phyloP scores from a whole-genome alignment of 2,888 invertebrate species.

The Epirrhoe alternata region DNA sequence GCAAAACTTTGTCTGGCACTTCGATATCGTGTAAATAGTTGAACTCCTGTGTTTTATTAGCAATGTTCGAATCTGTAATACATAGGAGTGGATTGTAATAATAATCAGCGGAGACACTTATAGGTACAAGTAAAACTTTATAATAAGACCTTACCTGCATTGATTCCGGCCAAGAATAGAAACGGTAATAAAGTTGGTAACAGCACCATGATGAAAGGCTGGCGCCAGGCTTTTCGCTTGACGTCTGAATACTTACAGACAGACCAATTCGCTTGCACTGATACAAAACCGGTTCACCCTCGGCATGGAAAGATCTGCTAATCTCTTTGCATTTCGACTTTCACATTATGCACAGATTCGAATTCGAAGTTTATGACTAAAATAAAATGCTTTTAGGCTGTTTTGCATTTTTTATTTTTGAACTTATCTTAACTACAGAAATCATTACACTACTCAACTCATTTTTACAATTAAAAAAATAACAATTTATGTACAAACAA shows the following conservation, averaged over 20 bases:
- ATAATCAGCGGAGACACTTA: not conserved
- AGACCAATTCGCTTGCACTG: conserved; percentile 68
- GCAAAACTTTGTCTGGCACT: conserved; percentile 64
- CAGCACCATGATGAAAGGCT: conserved; percentile 43
- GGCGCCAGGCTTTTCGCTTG: conserved; percentile 59
- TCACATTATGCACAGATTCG: conserved; percentile 54
- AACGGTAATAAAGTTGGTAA: conserved; percentile 44
- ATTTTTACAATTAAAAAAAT: conserved; percentile 11
- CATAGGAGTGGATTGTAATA: not conserved
- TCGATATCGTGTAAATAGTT: conserved; percentile 53
- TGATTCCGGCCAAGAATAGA: conserved; percentile 37
- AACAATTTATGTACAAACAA: conserved; percentile 1
- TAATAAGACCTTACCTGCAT: conserved; percentile 34
- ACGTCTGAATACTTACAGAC: conserved; percentile 62
- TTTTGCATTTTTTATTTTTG: conserved; percentile 8
- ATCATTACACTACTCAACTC: not conserved
- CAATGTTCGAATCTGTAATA: conserved; percentile 40
- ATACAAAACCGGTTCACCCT: conserved; percentile 71
- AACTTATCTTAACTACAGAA: not conserved
- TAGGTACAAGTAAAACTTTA: conserved; percentile 4
- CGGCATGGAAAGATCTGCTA: conserved; percentile 58
- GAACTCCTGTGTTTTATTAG: conserved; percentile 42
- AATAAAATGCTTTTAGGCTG: not conserved
- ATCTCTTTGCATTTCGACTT: conserved; percentile 62
- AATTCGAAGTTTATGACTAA: conserved; percentile 8